phyloP scores from a whole-genome alignment of 2,888 invertebrate genomes.

The Nezara viridula region DNA sequence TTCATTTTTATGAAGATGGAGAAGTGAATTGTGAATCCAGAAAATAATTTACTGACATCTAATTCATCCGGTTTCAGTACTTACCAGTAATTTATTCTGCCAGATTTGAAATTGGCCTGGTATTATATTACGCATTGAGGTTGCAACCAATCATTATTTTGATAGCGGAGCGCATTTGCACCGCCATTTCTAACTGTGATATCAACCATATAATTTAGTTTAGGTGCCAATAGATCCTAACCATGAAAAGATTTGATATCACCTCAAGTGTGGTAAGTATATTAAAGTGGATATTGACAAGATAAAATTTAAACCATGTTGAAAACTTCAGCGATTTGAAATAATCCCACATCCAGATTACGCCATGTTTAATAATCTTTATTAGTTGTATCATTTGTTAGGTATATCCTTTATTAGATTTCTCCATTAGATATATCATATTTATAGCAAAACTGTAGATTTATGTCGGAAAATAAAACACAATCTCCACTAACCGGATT shows the following conservation, averaged over 20 bases:
- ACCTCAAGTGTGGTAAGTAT: not conserved
- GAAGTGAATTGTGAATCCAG: not conserved
- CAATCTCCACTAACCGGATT: too few species aligned
- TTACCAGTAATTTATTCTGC: not conserved
- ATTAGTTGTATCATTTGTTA: too few species aligned
- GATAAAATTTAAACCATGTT: too few species aligned
- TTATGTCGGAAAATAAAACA: too few species aligned
- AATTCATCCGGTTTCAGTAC: not conserved
- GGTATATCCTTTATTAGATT: too few species aligned
- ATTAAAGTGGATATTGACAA: too few species aligned
- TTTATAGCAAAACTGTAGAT: too few species aligned
- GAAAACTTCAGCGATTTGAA: too few species aligned
- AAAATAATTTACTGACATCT: not conserved
- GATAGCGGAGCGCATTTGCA: not conserved
- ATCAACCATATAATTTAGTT: not conserved
- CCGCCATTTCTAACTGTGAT: not conserved
- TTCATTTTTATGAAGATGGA: not conserved
- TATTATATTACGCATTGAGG: not conserved
- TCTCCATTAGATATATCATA: too few species aligned
- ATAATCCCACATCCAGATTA: too few species aligned
- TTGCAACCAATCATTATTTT: not conserved
- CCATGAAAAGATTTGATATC: not conserved
- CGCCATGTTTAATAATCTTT: too few species aligned
- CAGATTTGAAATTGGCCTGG: not conserved
- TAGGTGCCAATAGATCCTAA: not conserved